Base-by-base conservation (phyloP, 1,140 invertebrate genomes). In the Drosophila setifemur region DNA sequence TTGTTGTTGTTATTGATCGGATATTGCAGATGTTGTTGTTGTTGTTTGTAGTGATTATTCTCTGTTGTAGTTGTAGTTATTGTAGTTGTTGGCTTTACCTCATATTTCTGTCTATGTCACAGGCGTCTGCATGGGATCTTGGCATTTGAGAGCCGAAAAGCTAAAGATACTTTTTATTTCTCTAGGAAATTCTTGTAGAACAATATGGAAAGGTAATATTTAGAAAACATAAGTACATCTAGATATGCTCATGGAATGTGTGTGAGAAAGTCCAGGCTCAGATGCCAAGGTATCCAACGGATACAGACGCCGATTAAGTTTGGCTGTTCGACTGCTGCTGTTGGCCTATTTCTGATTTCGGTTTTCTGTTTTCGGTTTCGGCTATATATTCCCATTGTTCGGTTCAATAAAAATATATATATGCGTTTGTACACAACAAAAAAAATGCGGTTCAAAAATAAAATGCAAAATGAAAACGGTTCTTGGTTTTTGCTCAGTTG, bases 1-100 rank as follows among this genome's bases (percentile, higher is more conserved):
- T 63, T 74, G 63, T 77, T 67, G 53, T 82, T 79, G 57, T 64
- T 78, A 79, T 76, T 76, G 77, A 81, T 81, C 76, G 76, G 77
- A 81, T 87, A 67, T 82, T 82, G 55, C 54, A 45, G 72, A 60
- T 78, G 78, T 79, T 76, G 45, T 81, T 70, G 58, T 53, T 82
- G 60, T 52, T 63, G 33, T 35, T 67, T 78, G 45, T 60, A 63
- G 54, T 54, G 68, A 43, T 63, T 79, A 40, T 75, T 71, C 58
- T 44, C 49, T 74, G 64, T 40, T 73, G 81, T 75, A 49, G 14
- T 54, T 49, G 18, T 55, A 21, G 33, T 73, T 72, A 45, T 73
- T 55, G 70, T 73, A 45, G 58, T 69, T 75, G 58, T 71, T 66
- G 63, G 81, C 73, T 72, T 60, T 63, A 55, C 49, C 68, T 18